Evolutionary conservation across 35 echinoderm and acorn worm species (phyloP).

Genomic region (Hemicentrotus pulcherrimus): DNA sequence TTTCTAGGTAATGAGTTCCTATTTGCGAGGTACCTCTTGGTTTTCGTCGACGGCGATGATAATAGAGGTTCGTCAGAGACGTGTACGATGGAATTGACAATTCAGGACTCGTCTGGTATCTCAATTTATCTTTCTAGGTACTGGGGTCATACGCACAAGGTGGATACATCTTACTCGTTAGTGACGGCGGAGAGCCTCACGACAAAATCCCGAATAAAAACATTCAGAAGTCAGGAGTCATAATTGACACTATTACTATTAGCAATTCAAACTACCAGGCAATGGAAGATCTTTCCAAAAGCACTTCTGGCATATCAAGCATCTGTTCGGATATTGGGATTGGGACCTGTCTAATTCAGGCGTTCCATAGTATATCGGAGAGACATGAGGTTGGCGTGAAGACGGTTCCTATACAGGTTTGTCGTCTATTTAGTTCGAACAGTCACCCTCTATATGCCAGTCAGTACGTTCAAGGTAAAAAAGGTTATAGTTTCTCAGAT

Average conservation of each 20-base stretch:
- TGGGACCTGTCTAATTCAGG: neutral
- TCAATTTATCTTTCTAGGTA: neutral
- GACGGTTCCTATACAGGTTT: neutral
- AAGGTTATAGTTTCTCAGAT: neutral
- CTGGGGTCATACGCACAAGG: neutral
- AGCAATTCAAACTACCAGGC: conserved; percentile 17
- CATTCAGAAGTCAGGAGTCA: conserved; percentile 24
- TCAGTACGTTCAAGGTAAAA: too few relatives aligned
- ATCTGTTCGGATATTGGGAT: neutral
- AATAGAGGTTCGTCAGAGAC: too few relatives aligned
- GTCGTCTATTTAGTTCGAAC: neutral
- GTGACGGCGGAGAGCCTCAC: conserved; percentile 36
- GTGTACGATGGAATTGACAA: too few relatives aligned
- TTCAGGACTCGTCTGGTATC: neutral
- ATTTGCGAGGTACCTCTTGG: too few relatives aligned
- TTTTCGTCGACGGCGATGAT: too few relatives aligned
- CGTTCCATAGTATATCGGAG: neutral
- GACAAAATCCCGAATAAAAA: neutral
- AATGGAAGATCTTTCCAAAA: conserved; percentile 21
- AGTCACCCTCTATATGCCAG: neutral
- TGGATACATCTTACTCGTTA: conserved; percentile 26
- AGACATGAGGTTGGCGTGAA: neutral
- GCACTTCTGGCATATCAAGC: neutral
- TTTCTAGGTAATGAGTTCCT: too few relatives aligned
- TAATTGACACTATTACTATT: conserved; percentile 49